Evolutionary conservation across 92 coral and sea anemone species (phyloP), one percentile per base, ranked within the genome.

Genomic region (Actinernus sp.): DNA sequence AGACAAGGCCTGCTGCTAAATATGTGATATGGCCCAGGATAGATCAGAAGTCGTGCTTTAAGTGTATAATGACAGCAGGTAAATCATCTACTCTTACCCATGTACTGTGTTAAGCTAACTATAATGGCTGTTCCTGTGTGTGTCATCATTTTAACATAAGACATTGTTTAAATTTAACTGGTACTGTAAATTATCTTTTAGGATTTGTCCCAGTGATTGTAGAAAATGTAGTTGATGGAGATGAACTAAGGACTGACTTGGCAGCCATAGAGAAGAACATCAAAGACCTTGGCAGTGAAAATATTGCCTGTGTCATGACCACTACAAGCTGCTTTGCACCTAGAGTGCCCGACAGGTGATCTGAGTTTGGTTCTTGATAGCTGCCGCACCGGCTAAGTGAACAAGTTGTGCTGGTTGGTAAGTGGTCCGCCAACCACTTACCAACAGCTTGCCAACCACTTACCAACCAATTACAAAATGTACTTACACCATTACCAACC

Each of bases 271-370:
- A 94, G 51, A 79, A 73, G 34, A 73, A 82, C 31, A 87, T 94
- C 44, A 76, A 91, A 47, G 92, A 94, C 48, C 72, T 94, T 17
- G 94, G 97, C 0, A 33, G 81, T 44, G 98, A 91, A 44, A 73
- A 87, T 38, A 76, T 94, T 51, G 79, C 81, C 26, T 94, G 98
- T 64, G 84, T 94, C 32, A 55, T 94, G 90, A 94, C 97, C 10
- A 94, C 98, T 11, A 91, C 98, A 37, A 94, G 97, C 78, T 94
- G 98, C 62, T 94, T 94, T 91, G 97, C 97, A 23, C 98, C 98
- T 1, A 74, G 98, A 61, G 88, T 74, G 33, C 98, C 98, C 27
- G 98, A 94, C 79, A 94, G 98, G 98, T 94, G 34, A n/a, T n/a
- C n/a, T n/a, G n/a, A n/a, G n/a, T n/a, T n/a, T n/a, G n/a, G n/a